Percentiles rank a stretch among this genome's conserved stretches.
Conservation (phyloP, 2,888 invertebrate species). For the Choreutis nemorana region DNA sequence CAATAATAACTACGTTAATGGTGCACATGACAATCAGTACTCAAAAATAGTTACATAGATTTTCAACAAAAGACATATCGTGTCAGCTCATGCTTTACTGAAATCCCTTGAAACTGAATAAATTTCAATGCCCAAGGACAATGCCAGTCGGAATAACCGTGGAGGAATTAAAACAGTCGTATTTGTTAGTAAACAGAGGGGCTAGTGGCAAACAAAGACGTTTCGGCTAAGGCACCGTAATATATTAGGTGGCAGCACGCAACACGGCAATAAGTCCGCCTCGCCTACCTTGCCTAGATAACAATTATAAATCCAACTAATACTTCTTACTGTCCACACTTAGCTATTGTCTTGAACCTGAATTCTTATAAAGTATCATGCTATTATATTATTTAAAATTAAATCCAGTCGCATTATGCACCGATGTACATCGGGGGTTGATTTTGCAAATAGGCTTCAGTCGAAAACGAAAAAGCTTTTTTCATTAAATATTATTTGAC, state of each 20-base stretch:
- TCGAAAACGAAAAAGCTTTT: too few relatives aligned
- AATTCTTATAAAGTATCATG: constrained; percentile 4
- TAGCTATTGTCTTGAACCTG: constrained; percentile 20
- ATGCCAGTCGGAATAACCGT: constrained; percentile 1
- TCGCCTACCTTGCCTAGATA: constrained; percentile 48
- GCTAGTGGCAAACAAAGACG: constrained; percentile 48
- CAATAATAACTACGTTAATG: too few relatives aligned
- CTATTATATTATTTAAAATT: not conserved
- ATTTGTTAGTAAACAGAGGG: constrained; percentile 46
- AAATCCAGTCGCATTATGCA: too few relatives aligned
- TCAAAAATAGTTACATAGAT: too few relatives aligned
- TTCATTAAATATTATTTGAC: too few relatives aligned
- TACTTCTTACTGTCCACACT: constrained; percentile 52
- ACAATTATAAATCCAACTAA: constrained; percentile 58
- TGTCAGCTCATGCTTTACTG: too few relatives aligned
- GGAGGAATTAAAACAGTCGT: constrained; percentile 6
- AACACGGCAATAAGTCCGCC: constrained; percentile 49
- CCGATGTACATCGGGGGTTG: not conserved
- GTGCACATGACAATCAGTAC: too few relatives aligned
- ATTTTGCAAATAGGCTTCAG: too few relatives aligned
- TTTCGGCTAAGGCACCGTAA: constrained; percentile 47
- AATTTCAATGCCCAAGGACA: too few relatives aligned
- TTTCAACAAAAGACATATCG: too few relatives aligned
- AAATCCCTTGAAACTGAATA: too few relatives aligned
- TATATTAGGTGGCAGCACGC: constrained; percentile 56